Evolutionary conservation across 2,113 vertebrate genomes (phyloP), one percentile per base, ranked within the genome.

Genomic region (Ailurus styani): DNA sequence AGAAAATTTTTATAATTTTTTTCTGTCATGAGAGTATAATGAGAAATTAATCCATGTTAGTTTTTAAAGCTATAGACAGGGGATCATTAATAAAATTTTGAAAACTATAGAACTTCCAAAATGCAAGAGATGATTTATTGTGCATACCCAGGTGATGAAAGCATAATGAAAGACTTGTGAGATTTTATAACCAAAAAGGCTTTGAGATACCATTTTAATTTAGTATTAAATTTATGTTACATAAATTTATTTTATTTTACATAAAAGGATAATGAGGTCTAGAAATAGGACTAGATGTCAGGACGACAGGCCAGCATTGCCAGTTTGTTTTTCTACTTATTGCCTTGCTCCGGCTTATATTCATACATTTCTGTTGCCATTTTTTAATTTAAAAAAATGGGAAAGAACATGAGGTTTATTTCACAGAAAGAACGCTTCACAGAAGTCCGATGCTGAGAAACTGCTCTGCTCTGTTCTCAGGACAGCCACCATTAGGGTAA

Each of bases 61-160:
- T 40, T 29, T 79, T 87, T 86, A 73, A 75, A 89, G 55, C 60
- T 77, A 84, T 92, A 89, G 8, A 20, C 86, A 45, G 42, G 42
- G 14, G 3, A 62, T 92, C 25, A 60, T 52, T 60, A 86, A 72
- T 77, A 77, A 82, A 37, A 89, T 21, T 89, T 73, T 68, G 1
- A 47, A 82, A 93, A 92, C 13, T n/a, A 68, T 1, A 90, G 27
- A 81, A 75, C n/a, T 77, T 92, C 14, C 25, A 66, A 92, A 86
- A 64, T 50, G 9, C 5, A 89, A 86, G 64, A 18, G 14, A 82
- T n/a, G 57, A n/a, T 68, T 77, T 86, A 40, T 84, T 75, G 3
- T 85, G 5, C 13, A 72, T 23, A 84, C 9, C 37, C 0, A 66
- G 1, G 21, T 90, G 27, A 68, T 75, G 0, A 90, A 82, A 83